Evolutionary conservation across 1,140 invertebrate genomes (phyloP), one percentile per base, ranked within the genome.

Genomic region (Carposina sasakii): DNA sequence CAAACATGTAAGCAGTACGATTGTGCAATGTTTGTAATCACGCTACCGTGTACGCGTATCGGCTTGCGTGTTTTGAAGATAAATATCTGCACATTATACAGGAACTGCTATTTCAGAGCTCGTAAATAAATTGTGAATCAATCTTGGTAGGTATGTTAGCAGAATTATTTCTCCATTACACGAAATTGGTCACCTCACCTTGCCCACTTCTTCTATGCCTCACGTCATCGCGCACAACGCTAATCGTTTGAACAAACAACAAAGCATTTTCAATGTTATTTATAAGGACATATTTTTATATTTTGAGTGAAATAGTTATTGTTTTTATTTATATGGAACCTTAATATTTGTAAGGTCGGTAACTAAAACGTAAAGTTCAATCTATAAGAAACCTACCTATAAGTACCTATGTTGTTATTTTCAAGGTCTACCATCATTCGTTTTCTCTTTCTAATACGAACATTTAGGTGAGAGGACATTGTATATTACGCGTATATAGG

Each of bases 1-100:
- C 17, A n/a, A 6, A 39, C 3, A 22, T 28, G 24, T 30, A 16
- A 16, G 22, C 28, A 26, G 10, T 13, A 23, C 36, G 52, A 58
- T 70, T 66, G 58, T 63, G 56, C 63, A 66, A 68, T 67, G 65
- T 76, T 69, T 71, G 65, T 71, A 73, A 69, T 67, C 65, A 67
- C 40, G 52, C 40, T 37, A 48, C 34, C 24, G 22, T 39, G 36
- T 40, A 48, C 40, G 22, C 22, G 21, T 22, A 33, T 15, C n/a
- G 28, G 21, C 31, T 19, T 33, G 44, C 21, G 19, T 46, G 44
- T 46, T 46, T 46, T 46, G 44, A 19, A 24, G 44, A 19, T 46
- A 46, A 46, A 22, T 34, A 36, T 36, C 36, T 39, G 15, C 20
- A 39, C 20, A 39, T 20, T 20, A n/a, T n/a, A 15, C 17, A 21